phyloP scores from a whole-genome alignment of 2,113 vertebrate genomes.

The Tympanuchus pallidicinctus region DNA sequence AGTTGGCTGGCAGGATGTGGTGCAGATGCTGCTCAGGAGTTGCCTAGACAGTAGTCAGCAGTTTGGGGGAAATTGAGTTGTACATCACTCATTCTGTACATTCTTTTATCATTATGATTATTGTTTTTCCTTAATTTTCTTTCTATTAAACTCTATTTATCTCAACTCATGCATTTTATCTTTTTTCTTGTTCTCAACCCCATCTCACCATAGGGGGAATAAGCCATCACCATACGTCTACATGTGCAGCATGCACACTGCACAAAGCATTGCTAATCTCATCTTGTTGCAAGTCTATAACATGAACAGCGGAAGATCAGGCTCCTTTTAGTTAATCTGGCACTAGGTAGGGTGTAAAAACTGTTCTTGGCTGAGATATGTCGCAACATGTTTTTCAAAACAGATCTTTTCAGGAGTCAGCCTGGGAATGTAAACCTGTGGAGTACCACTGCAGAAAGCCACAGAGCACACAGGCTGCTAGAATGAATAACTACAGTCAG shows the following conservation, averaged over 20 bases:
- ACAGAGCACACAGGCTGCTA: not conserved
- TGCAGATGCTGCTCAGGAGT: not conserved
- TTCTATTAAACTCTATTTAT: not conserved
- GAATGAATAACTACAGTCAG: constrained; percentile 16
- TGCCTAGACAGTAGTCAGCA: not conserved
- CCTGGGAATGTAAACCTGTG: constrained; percentile 30
- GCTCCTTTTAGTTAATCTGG: not conserved
- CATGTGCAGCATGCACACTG: not conserved
- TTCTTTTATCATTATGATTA: not conserved
- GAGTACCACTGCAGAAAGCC: not conserved
- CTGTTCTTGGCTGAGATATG: not conserved
- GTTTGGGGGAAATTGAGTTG: not conserved
- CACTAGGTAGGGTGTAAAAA: not conserved
- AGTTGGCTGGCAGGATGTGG: not conserved
- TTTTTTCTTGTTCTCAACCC: not conserved
- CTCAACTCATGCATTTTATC: not conserved
- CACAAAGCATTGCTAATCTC: not conserved
- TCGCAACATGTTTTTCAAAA: constrained; percentile 1
- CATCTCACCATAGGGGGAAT: not conserved
- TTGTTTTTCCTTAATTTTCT: not conserved
- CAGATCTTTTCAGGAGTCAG: constrained; percentile 25
- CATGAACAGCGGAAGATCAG: not conserved
- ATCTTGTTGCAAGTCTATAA: not conserved
- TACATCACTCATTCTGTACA: not conserved
- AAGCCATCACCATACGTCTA: not conserved